phyloP scores from a whole-genome alignment of 2,888 invertebrate species.

The Acanthacorydalis orientalis region DNA sequence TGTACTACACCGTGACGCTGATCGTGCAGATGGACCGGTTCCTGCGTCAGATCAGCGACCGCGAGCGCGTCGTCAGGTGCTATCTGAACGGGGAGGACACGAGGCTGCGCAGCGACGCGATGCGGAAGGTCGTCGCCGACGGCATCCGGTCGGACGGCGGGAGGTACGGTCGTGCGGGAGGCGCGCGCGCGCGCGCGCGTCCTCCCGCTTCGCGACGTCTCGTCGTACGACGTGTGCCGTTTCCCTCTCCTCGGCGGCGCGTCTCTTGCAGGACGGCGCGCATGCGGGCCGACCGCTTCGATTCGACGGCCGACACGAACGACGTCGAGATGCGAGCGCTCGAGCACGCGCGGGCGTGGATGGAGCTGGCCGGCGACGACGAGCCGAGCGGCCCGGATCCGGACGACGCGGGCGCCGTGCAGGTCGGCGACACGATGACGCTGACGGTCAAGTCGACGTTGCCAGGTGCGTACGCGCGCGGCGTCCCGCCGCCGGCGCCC shows the following conservation, averaged over 20 bases:
- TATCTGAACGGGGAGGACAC: slow-evolving; percentile 35
- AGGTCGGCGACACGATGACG: slow-evolving; percentile 54
- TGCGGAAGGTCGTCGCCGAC: slow-evolving; percentile 33
- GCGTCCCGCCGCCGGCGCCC: background rate
- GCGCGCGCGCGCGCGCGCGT: background rate
- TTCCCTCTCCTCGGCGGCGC: background rate
- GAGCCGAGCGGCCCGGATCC: slow-evolving; percentile 16
- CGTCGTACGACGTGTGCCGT: background rate
- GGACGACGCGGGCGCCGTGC: slow-evolving; percentile 36
- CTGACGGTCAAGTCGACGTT: slow-evolving; percentile 46
- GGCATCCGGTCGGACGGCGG: slow-evolving; percentile 30
- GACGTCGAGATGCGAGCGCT: slow-evolving; percentile 14
- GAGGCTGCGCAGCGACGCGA: slow-evolving; percentile 34
- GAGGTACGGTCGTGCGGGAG: slow-evolving; percentile 18
- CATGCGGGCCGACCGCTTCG: slow-evolving; percentile 34
- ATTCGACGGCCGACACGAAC: slow-evolving; percentile 25
- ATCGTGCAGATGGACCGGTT: slow-evolving; percentile 60
- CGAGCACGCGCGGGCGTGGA: slow-evolving; percentile 50
- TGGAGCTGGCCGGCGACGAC: slow-evolving; percentile 34
- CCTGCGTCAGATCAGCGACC: slow-evolving; percentile 55
- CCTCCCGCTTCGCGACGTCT: background rate
- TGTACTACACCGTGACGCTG: slow-evolving; percentile 47
- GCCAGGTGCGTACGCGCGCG: slow-evolving; percentile 29
- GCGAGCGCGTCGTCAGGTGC: slow-evolving; percentile 46
- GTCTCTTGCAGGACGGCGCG: slow-evolving; percentile 34